A percentile compares a stretch with the other conserved stretches of the same genome.
Evolutionary conservation across 1,140 invertebrate genomes (phyloP).

Genomic region (Polyergus mexicanus): DNA sequence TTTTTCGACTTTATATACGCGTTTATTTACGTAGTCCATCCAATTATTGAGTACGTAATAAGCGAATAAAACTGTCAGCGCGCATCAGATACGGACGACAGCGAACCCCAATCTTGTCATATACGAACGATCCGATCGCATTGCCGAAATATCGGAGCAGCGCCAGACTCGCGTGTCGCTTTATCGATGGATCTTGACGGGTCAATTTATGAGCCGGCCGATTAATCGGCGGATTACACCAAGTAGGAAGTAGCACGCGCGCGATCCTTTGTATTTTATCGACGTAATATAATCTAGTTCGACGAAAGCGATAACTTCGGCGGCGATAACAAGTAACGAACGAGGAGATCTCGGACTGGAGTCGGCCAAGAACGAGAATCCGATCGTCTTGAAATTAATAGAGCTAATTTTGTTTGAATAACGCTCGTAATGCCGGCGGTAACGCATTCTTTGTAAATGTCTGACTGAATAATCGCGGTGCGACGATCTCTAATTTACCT

Average conservation of each 20-base stretch:
- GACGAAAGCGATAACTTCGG: constrained; percentile 12
- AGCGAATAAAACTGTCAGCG: not conserved
- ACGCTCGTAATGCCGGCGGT: constrained; percentile 13
- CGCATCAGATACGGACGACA: too few relatives aligned
- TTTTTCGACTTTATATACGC: constrained; percentile 3
- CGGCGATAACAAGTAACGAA: not conserved
- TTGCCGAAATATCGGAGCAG: constrained; percentile 3
- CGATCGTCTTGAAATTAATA: constrained; percentile 43
- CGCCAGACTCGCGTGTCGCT: constrained; percentile 8
- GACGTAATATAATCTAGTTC: constrained; percentile 7
- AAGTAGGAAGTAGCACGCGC: constrained; percentile 5
- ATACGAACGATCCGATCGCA: not conserved
- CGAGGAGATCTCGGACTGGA: not conserved
- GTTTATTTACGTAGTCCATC: constrained; percentile 59
- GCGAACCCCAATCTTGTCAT: not conserved
- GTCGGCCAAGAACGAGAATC: not conserved
- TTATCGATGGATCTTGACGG: constrained; percentile 38
- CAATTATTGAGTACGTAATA: constrained; percentile 2
- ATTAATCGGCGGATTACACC: constrained; percentile 37
- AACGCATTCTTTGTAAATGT: constrained; percentile 34
- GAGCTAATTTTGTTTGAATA: constrained; percentile 50
- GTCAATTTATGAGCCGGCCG: constrained; percentile 7
- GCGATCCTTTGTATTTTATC: constrained; percentile 42
- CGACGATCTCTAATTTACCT: constrained; percentile 50
- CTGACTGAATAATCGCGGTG: constrained; percentile 42